Base-by-base conservation (phyloP, 2,797 vertebrate species). In the Gallinago solitaria region DNA sequence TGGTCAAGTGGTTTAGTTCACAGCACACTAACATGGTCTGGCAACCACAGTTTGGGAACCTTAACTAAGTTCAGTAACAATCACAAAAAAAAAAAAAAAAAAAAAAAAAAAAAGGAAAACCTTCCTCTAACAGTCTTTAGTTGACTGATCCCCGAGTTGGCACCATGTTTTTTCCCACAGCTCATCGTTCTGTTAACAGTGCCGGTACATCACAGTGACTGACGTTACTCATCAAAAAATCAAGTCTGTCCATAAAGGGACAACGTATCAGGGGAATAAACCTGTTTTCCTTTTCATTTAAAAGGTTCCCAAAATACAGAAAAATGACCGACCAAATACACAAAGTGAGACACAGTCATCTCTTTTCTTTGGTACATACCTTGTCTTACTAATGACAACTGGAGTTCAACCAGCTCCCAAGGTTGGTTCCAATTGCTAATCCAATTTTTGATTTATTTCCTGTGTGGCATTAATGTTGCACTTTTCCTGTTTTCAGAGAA, bases 121-220 rank as follows among this genome's bases (percentile, higher is more conserved):
- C 8, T 64, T 73, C 25, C 7, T 67, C 65, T 51, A 65, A 61
- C 10, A 4, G 1, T 25, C 71, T 39, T 78, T 33, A 73, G 19
- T 2, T 84, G 35, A 48, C 23, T 39, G 32, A 61, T 45, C 3
- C 8, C 41, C 48, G 35, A 45, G 21, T 73, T 84, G 43, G n/a
- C 82, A 78, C 25, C 0, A 1, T 14, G 35, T 0, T 0, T 19
- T 82, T 92, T 87, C 37, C 24, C 25, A 48, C 32, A 86, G 8
- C 11, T 87, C 48, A 23, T 53, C 2, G 1, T 87, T 60, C 43
- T 24, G 32, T 33, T 65, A 71, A 33, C 11, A 79, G 9, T 32
- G 28, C 19, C n/a, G 60, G 16, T 28, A 59, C 17, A 7, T 69
- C 0, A 0, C 9, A 64, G 19, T 12, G 14, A 41, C 7, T 35